Conservation (phyloP, 2,797 vertebrate genomes). For the Triplophysa yarkandensis region DNA sequence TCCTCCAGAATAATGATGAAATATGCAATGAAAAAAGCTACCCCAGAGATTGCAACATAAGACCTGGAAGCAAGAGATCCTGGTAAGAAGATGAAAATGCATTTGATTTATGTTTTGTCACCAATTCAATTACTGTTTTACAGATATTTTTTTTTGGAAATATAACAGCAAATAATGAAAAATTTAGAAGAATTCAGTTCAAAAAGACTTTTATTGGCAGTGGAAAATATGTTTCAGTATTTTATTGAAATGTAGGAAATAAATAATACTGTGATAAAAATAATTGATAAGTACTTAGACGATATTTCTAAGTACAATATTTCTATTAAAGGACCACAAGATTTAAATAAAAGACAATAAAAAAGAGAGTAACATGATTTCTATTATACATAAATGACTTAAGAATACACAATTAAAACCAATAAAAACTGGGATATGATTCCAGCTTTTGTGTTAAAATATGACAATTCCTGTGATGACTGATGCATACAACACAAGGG, state of each 20-base stretch:
- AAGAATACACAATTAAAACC: conserved; percentile 50
- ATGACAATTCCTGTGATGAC: conserved; percentile 22
- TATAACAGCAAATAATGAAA: background rate
- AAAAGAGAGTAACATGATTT: conserved; percentile 55
- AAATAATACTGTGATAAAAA: conserved; percentile 99
- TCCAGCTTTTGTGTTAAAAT: conserved; percentile 59
- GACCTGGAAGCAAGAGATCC: no score
- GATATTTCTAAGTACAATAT: conserved; percentile 98
- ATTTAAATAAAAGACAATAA: conserved; percentile 46
- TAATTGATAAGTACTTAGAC: conserved; percentile 93
- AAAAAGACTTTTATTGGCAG: conserved; percentile 79
- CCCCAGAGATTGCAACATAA: no score
- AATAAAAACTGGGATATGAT: conserved; percentile 1
- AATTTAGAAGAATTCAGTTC: background rate
- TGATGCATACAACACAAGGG: conserved; percentile 43
- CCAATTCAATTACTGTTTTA: no score
- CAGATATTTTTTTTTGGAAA: background rate
- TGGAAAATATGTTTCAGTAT: conserved; percentile 95
- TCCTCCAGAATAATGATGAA: no score
- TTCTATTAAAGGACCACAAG: conserved; percentile 86
- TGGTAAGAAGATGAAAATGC: no score
- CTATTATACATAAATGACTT: conserved; percentile 55
- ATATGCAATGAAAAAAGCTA: no score
- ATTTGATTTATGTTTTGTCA: background rate
- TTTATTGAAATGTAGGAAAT: conserved; percentile 99